A percentile compares a stretch with the other conserved stretches of the same genome.
These are phyloP conservation scores for Varecia variegata DNA, from an alignment of 2,797 vertebrate genomes.

Conservation along the genomic window DNA sequence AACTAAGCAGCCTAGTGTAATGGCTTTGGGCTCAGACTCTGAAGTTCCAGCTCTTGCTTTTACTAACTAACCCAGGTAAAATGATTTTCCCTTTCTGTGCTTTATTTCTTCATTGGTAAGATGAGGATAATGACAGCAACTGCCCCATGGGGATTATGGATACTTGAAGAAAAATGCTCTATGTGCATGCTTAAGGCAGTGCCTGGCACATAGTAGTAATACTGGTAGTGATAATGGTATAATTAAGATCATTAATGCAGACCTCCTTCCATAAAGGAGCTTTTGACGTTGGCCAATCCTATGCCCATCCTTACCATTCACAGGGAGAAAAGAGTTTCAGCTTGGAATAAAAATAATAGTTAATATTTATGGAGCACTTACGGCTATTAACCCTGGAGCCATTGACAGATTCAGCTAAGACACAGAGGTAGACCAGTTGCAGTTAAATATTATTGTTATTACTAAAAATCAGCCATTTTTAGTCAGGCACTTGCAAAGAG, in stretches of 20 bases:
- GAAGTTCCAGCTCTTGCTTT: background rate
- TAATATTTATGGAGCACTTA: background rate
- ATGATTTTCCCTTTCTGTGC: background rate
- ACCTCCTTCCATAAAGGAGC: background rate
- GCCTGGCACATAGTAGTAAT: background rate
- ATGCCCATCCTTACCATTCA: background rate
- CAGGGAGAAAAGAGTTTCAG: background rate
- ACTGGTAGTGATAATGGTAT: background rate
- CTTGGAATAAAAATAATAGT: background rate
- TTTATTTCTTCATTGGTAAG: background rate
- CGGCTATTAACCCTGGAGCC: background rate
- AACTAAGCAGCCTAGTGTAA: accelerated
- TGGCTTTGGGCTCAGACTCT: background rate
- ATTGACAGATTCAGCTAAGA: background rate
- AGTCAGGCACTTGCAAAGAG: background rate
- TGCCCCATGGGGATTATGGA: background rate
- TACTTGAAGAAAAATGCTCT: background rate
- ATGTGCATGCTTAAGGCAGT: background rate
- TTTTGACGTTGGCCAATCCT: background rate
- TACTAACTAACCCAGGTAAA: background rate
- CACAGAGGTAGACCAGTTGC: background rate
- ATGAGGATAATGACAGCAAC: background rate
- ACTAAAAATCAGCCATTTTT: background rate
- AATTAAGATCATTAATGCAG: background rate
- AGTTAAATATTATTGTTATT: background rate